Base-by-base conservation (phyloP, 1,140 invertebrate species). In the Drosophila pruinosa region DNA sequence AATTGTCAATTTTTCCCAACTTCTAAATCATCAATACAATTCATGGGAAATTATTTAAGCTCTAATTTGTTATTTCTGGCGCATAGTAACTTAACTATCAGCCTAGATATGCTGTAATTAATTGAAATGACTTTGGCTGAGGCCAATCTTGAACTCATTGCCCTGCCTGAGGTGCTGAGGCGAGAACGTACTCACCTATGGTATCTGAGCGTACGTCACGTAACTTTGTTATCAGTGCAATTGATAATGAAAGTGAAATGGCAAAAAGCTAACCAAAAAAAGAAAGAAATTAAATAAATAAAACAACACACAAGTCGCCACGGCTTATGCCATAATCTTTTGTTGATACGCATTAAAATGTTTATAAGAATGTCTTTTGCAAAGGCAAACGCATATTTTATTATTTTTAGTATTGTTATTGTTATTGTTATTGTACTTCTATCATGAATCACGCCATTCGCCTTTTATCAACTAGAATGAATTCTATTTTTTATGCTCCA, bases 371-470 rank as follows among this genome's bases (percentile, higher is more conserved):
- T 45, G 12, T 58, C 3, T 62, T 47, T 39, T 64, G 8, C 24
- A 52, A 26, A 15, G 22, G 65, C 50, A 56, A n/a, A 47, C 52
- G 67, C 62, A 79, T 65, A 75, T 62, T 48, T 71, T 76, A 57
- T 58, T 75, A 39, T 71, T 61, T 34, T 41, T 67, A n/a, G n/a
- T n/a, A 57, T 71, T 53, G 39, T 26, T 28, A 57, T 47, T 58
- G 17, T 36, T 52, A 12, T 39, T 71, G 21, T 53, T 41, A 26
- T 31, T 56, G 56, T 61, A 64, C 57, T 52, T 74, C 72, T 73
- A 62, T 67, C 61, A 48, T 85, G 81, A 85, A 85, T 85, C 81
- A 85, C 81, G 81, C 81, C 81, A 85, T 85, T 86, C 78, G 77
- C 57, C 74, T 85, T 79, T 86, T 85, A 86, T 86, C 80, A 83